Evolutionary conservation across 1,140 invertebrate genomes (phyloP).

Genomic region (Popillia japonica): DNA sequence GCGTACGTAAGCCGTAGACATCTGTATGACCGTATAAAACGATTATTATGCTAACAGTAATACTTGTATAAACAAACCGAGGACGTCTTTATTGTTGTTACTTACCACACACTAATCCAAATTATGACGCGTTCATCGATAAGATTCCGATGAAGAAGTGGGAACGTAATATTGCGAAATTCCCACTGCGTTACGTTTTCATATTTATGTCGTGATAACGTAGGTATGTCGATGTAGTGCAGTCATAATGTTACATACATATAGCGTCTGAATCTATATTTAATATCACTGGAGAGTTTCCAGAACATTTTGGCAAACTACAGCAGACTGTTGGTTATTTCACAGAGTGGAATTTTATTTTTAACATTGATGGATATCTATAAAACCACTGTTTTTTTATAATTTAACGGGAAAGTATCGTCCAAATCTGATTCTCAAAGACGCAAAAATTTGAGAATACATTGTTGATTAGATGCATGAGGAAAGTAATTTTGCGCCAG

Average conservation of each 20-base stretch:
- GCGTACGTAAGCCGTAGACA: no score
- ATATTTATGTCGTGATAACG: background rate
- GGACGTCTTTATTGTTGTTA: no score
- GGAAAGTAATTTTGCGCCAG: no score
- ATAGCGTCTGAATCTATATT: slow-evolving; percentile 39
- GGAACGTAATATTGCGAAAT: background rate
- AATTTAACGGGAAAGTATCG: no score
- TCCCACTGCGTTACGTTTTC: background rate
- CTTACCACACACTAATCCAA: no score
- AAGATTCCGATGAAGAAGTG: background rate
- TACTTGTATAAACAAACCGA: no score
- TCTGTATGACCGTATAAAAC: no score
- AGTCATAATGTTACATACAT: slow-evolving; percentile 48
- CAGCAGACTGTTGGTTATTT: background rate
- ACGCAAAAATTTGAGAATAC: no score
- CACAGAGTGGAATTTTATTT: background rate
- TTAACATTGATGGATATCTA: background rate
- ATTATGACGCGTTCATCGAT: background rate
- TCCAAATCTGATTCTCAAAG: no score
- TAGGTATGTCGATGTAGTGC: background rate
- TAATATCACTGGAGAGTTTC: slow-evolving; percentile 41
- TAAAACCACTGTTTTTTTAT: no score
- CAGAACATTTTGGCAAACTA: background rate
- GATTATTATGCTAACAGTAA: no score
- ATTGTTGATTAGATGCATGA: no score